phyloP scores from a whole-genome alignment of 2,797 vertebrate species.

The Euthynnus affinis region DNA sequence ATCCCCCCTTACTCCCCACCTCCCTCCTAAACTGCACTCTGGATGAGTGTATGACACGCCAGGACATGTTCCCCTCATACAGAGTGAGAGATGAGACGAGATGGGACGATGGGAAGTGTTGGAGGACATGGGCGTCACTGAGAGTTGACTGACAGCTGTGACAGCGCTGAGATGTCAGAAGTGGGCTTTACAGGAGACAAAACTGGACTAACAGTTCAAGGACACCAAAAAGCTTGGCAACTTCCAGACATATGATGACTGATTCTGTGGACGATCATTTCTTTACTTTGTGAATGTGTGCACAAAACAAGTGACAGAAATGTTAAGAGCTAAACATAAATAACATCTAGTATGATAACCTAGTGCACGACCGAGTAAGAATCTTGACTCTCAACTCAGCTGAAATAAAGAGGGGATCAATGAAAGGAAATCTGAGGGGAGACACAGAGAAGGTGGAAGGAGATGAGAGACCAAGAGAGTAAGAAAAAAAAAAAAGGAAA shows the following conservation, averaged over 20 bases:
- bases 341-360: conserved; percentile 21
- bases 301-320: conserved; percentile 2
- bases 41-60: conserved; percentile 74
- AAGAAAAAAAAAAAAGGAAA: background rate
- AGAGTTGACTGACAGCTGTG: conserved; percentile 77
- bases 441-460: conserved; percentile 53
- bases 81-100: conserved; percentile 66
- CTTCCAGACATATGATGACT: conserved; percentile 24
- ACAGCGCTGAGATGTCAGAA: conserved; percentile 71
- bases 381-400: conserved; percentile 47
- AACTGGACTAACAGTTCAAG: conserved; percentile 67
- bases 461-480: conserved; percentile 36
- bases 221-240: conserved; percentile 53
- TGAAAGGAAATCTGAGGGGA: conserved; percentile 65
- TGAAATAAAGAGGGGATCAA: conserved; percentile 64
- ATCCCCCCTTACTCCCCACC: conserved; percentile 25
- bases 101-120: conserved; percentile 58
- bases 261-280: background rate
- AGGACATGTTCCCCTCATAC: conserved; percentile 70
- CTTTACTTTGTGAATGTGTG: background rate
- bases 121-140: conserved; percentile 71
- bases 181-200: conserved; percentile 59
- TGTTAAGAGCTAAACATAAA: conserved; percentile 33
- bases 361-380: conserved; percentile 17
- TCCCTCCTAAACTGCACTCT: conserved; percentile 55